A percentile compares a stretch with the other conserved stretches of the same genome.
Conservation (phyloP, 2,888 invertebrate species). For the Leptura quadrifasciata region DNA sequence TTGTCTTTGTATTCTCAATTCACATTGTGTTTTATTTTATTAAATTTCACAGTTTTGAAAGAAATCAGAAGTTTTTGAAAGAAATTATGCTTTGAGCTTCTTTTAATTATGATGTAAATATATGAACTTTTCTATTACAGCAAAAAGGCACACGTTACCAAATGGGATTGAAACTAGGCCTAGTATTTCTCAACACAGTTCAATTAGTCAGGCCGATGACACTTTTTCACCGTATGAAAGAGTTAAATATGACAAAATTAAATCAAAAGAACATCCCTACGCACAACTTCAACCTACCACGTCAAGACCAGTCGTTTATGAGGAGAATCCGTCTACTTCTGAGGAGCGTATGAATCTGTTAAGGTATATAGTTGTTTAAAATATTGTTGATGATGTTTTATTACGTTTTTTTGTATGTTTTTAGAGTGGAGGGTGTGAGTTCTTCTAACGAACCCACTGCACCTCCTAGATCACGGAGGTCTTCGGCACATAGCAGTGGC, state of each 20-base stretch:
- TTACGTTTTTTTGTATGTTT: background rate
- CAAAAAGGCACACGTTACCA: constrained; percentile 67
- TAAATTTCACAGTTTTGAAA: no score
- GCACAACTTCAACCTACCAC: constrained; percentile 81
- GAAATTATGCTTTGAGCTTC: no score
- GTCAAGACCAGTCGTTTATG: constrained; percentile 56
- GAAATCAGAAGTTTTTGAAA: no score
- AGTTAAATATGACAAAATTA: constrained; percentile 80
- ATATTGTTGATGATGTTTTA: background rate
- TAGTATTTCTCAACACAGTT: constrained; percentile 79
- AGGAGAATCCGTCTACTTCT: constrained; percentile 52
- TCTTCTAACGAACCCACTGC: constrained; percentile 71
- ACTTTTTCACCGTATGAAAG: constrained; percentile 79
- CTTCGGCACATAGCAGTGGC: constrained; percentile 74
- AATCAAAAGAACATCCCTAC: constrained; percentile 80
- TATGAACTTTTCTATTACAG: constrained; percentile 51
- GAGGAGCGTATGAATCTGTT: constrained; percentile 64
- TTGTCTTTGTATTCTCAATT: no score
- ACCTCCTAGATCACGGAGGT: constrained; percentile 75
- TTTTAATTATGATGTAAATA: no score
- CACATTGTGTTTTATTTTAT: no score
- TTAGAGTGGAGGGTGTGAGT: constrained; percentile 52
- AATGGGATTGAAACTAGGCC: constrained; percentile 72
- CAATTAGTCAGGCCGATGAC: constrained; percentile 76
- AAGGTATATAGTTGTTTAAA: constrained; percentile 48